Base-by-base conservation (phyloP, 2,797 vertebrate species). In the Cheirogaleus major region DNA sequence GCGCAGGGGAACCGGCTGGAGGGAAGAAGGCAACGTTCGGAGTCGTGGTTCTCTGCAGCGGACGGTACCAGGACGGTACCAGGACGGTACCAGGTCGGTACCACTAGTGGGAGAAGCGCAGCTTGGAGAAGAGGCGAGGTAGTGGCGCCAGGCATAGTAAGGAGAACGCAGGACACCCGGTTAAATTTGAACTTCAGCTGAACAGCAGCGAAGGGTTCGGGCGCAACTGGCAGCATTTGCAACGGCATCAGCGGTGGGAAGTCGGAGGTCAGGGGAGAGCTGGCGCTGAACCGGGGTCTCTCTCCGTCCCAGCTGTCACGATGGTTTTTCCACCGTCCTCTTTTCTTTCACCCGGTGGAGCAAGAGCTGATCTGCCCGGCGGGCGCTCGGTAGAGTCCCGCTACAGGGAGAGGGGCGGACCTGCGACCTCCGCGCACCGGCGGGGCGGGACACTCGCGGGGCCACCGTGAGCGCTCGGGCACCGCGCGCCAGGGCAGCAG, bases 161-260 rank as follows among this genome's bases (percentile, higher is more conserved):
- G 17, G 25, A n/a, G 43, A 78, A 38, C 2, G 7, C 17, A 15
- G 4, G 67, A 23, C 12, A 4, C 48, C 0, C 0, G 20, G 45
- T 41, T 59, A 41, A 35, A 67, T 41, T 2, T 45, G n/a, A 91
- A 23, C 43, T 17, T 30, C n/a, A 41, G 15, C 15, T 45, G 5
- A 80, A 52, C n/a, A 18, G 23, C 5, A 23, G 0, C 0, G 27
- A n/a, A 4, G 1, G 9, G 2, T 35, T 35, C 20, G 22, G 18
- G 11, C 30, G 0, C 15, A 30, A 7, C 2, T 1, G 7, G 59
- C 4, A 35, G 57, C 9, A 6, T 14, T 9, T 15, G 15, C 52
- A 12, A 43, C 0, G 27, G 0, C 5, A 27, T 43, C 11, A 35
- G 17, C 89, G 30, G 43, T 2, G 12, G n/a, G 15, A 59, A 63